These are phyloP conservation scores for Marasmarcha lunaedactyla DNA, from an alignment of 2,888 invertebrate species.

Conservation along the genomic window DNA sequence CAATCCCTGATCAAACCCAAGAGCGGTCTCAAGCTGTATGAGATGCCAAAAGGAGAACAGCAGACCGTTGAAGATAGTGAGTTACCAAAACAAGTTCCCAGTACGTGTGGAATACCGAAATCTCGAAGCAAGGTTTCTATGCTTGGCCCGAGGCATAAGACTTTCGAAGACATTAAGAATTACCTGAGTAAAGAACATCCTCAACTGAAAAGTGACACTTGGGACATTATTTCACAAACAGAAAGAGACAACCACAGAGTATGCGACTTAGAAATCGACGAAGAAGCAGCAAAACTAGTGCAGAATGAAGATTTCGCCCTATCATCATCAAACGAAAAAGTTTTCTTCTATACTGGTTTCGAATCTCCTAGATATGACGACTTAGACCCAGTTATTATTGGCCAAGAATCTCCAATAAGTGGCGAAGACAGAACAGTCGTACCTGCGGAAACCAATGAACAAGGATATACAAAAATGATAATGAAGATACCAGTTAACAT, in stretches of 20 bases:
- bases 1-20: slow-evolving; percentile 40
- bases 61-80: slow-evolving; percentile 7
- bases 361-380: slow-evolving; percentile 10
- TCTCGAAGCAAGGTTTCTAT: slow-evolving; percentile 8
- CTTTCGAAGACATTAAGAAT: slow-evolving; percentile 10
- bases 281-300: slow-evolving; percentile 7
- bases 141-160: slow-evolving; percentile 9
- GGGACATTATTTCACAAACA: slow-evolving; percentile 7
- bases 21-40: slow-evolving; percentile 30
- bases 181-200: slow-evolving; percentile 13
- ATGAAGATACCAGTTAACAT: slow-evolving; percentile 39
- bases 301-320: slow-evolving; percentile 11
- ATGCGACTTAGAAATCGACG: slow-evolving; percentile 12
- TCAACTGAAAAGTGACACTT: slow-evolving; percentile 11
- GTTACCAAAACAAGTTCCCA: background rate
- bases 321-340: slow-evolving; percentile 9
- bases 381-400: slow-evolving; percentile 20
- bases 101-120: background rate
- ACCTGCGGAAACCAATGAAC: slow-evolving; percentile 10
- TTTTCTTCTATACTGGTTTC: slow-evolving; percentile 9
- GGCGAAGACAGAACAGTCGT: slow-evolving; percentile 11
- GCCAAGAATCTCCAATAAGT: slow-evolving; percentile 19
- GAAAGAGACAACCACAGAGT: slow-evolving; percentile 7
- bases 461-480: slow-evolving; percentile 30
- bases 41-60: slow-evolving; percentile 19